A percentile compares a stretch with the other conserved stretches of the same genome.
Conservation (phyloP, 2,113 vertebrate genomes). For the Thryonomys swinderianus region DNA sequence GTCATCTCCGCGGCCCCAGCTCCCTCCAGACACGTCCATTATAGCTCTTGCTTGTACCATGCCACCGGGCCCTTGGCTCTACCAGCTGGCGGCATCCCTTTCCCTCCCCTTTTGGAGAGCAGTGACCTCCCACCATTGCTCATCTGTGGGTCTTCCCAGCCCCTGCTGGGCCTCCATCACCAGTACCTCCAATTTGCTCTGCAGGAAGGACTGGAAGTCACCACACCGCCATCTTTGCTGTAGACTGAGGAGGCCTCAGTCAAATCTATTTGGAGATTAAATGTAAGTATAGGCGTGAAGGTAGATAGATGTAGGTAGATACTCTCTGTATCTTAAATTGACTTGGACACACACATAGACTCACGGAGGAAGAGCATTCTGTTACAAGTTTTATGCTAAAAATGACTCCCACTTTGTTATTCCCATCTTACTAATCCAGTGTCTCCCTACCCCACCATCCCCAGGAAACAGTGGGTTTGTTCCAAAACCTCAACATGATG, state of each 20-base stretch:
- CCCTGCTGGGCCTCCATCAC: not conserved
- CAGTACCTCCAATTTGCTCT: not conserved
- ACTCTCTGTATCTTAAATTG: not conserved
- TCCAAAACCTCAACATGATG: conserved; percentile 59
- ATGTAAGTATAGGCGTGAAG: not conserved
- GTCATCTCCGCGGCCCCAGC: not conserved
- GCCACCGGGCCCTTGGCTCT: not conserved
- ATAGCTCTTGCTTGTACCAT: not conserved
- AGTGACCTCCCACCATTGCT: not conserved
- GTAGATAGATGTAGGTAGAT: not conserved
- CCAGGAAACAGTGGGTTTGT: conserved; percentile 55
- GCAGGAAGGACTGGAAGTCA: not conserved
- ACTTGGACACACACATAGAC: not conserved
- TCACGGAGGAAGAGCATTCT: not conserved
- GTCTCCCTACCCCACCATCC: conserved; percentile 10
- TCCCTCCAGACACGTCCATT: not conserved
- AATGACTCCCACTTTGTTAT: conserved; percentile 41
- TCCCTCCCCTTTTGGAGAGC: not conserved
- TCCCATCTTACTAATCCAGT: not conserved
- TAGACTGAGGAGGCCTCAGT: not conserved
- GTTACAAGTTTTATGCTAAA: conserved; percentile 29
- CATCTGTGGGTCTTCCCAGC: not conserved
- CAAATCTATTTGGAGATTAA: not conserved
- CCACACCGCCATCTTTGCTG: not conserved
- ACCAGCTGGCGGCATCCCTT: not conserved